Evolutionary conservation across 2,113 vertebrate species (phyloP).

Genomic region (Polypterus bichir): DNA sequence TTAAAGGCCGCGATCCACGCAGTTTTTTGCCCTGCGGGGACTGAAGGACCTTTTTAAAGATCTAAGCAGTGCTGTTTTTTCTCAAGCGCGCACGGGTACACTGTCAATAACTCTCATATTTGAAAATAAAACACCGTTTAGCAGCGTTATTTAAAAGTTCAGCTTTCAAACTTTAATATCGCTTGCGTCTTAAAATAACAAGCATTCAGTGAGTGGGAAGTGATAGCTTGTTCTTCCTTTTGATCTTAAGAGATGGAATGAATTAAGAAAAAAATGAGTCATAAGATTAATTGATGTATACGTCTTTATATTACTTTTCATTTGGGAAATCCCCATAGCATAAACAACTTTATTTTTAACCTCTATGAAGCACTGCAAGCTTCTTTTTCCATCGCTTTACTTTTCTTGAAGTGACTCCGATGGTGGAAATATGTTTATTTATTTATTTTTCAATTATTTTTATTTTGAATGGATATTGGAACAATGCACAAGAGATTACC

Average conservation of each 20-base stretch:
- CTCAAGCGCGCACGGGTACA: no score
- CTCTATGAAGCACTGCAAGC: slow-evolving; percentile 3
- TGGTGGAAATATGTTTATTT: slow-evolving; percentile 15
- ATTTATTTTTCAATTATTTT: slow-evolving; percentile 1
- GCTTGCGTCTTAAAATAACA: slow-evolving; percentile 6
- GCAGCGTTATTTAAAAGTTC: background rate
- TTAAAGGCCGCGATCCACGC: no score
- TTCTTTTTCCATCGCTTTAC: slow-evolving; percentile 2
- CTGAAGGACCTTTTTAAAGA: no score
- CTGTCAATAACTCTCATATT: no score
- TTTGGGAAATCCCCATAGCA: slow-evolving; percentile 33
- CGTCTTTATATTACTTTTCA: slow-evolving; percentile 5
- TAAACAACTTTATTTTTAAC: slow-evolving; percentile 12
- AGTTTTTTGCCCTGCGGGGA: no score
- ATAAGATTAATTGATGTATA: slow-evolving; percentile 27
- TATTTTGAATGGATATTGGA: slow-evolving; percentile 19
- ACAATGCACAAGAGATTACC: slow-evolving; percentile 17
- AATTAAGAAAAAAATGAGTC: slow-evolving; percentile 32
- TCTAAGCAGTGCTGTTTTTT: no score
- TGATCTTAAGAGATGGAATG: background rate
- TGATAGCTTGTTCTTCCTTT: slow-evolving; percentile 11
- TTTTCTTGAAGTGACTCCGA: background rate
- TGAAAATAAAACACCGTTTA: no score
- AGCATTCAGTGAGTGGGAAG: slow-evolving; percentile 28
- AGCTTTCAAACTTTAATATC: slow-evolving; percentile 2